Evolutionary conservation across 1,140 invertebrate species (phyloP).

Genomic region (Tetragnatha versicolor): DNA sequence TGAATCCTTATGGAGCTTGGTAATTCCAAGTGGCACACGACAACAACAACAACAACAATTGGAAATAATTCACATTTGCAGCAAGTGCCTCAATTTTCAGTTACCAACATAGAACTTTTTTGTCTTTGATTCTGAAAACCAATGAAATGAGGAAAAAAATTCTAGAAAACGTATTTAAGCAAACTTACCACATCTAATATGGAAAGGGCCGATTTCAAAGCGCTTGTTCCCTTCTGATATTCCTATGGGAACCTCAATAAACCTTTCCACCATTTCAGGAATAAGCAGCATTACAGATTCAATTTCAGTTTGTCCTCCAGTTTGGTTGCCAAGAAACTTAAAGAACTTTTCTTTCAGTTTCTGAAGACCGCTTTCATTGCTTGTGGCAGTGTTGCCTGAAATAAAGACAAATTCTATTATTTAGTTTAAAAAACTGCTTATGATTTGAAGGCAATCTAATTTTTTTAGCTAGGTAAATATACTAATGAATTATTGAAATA

Average conservation of each 20-base stretch:
- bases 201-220: slow-evolving; percentile 65
- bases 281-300: neutral
- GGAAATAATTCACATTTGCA: no score
- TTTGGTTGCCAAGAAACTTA: neutral
- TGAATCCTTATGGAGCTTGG: no score
- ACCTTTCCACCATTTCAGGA: neutral
- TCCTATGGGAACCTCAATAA: neutral
- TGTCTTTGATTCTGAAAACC: neutral
- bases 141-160: neutral
- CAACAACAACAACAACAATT: no score
- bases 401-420: neutral
- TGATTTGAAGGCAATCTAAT: neutral
- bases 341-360: neutral
- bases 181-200: slow-evolving; percentile 62
- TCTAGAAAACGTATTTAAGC: no score
- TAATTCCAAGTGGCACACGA: no score
- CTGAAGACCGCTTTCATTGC: neutral
- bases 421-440: neutral
- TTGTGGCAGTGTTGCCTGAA: neutral
- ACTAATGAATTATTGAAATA: neutral
- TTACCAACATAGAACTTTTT: neutral
- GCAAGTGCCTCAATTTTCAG: no score
- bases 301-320: neutral
- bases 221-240: neutral
- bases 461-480: neutral